These are phyloP conservation scores for Excalfactoria chinensis DNA, from an alignment of 2,113 vertebrate genomes.

Conservation along the genomic window DNA sequence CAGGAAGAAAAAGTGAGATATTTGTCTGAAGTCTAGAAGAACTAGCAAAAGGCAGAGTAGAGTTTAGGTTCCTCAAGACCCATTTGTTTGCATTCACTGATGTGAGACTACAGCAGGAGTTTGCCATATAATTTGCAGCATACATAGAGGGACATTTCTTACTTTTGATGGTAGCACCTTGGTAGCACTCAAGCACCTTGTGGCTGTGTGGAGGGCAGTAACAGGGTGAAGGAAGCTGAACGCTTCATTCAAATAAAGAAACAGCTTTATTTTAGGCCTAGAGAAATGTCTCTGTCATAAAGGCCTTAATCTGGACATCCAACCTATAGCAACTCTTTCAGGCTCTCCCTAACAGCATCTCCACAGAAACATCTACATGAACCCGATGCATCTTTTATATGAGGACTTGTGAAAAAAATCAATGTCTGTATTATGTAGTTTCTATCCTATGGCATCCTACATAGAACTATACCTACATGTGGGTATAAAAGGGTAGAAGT, in stretches of 20 bases:
- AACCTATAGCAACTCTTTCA: not conserved
- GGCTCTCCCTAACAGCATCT: not conserved
- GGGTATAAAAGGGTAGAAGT: not conserved
- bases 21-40: not conserved
- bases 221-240: not conserved
- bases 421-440: not conserved
- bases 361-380: not conserved
- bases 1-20: not conserved
- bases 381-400: not conserved
- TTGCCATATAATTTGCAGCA: not conserved
- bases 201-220: not conserved
- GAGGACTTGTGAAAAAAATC: not conserved
- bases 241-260: not conserved
- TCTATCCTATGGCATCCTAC: not conserved
- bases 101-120: not conserved
- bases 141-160: not conserved
- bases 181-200: not conserved
- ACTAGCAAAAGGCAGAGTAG: not conserved
- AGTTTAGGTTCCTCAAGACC: not conserved
- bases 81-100: constrained; percentile 1
- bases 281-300: not conserved
- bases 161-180: not conserved
- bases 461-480: not conserved
- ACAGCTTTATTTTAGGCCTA: not conserved
- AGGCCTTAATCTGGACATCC: not conserved